A percentile compares a stretch with the other conserved stretches of the same genome.
Evolutionary conservation across 2,113 vertebrate species (phyloP).

Genomic region (Nycticorax nycticorax): DNA sequence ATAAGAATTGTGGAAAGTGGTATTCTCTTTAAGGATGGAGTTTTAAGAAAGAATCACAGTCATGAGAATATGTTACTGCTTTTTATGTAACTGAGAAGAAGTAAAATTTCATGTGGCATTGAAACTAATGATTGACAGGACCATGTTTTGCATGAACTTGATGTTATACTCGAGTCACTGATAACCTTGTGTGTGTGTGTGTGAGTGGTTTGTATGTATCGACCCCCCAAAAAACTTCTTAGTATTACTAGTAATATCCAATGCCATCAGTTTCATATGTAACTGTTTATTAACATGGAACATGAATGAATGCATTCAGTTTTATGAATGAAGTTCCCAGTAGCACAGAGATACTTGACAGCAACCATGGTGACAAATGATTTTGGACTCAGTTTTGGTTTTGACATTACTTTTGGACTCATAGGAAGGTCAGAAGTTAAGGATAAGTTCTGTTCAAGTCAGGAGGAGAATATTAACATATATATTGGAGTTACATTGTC

Average conservation of each 20-base stretch:
- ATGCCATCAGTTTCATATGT: background rate
- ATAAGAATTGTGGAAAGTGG: background rate
- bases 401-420: background rate
- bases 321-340: background rate
- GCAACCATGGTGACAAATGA: rapidly evolving
- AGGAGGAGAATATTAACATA: background rate
- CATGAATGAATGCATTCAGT: background rate
- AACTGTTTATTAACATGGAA: background rate
- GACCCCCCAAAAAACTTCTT: rapidly evolving
- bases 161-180: background rate
- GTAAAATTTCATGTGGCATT: background rate
- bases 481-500: background rate
- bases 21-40: background rate
- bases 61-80: background rate
- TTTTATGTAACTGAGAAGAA: background rate
- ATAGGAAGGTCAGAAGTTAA: background rate
- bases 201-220: rapidly evolving
- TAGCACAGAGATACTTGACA: background rate
- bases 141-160: background rate
- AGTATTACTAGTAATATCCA: background rate
- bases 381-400: background rate
- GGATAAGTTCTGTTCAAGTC: background rate
- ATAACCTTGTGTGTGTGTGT: background rate
- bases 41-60: background rate
- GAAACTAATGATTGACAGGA: background rate